These are phyloP conservation scores for Drosophila nr. medialis DNA, from an alignment of 2,888 invertebrate species.

Conservation along the genomic window DNA sequence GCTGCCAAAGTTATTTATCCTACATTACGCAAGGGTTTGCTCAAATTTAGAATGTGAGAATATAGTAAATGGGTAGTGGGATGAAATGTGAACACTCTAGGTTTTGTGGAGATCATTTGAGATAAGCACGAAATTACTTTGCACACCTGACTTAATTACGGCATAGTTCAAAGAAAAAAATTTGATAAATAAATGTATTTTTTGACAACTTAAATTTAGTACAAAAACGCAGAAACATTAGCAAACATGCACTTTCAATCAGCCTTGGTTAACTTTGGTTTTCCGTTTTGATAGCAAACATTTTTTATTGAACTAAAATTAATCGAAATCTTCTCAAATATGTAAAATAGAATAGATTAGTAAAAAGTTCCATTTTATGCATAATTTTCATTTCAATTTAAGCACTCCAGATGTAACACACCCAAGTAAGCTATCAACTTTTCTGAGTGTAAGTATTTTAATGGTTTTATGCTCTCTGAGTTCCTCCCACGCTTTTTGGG, in stretches of 20 bases:
- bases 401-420: neutral
- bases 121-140: neutral
- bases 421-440: slow-evolving; percentile 8
- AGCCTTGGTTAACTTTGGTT: neutral
- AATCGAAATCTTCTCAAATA: neutral
- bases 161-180: neutral
- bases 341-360: neutral
- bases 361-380: neutral
- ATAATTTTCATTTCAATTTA: neutral
- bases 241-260: neutral
- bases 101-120: neutral
- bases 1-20: slow-evolving; percentile 30
- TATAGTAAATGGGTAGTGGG: neutral
- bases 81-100: neutral
- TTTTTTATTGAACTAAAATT: neutral
- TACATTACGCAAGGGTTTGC: neutral
- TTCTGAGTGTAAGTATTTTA: slow-evolving; percentile 20
- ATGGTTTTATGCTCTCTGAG: slow-evolving; percentile 19
- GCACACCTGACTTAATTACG: neutral
- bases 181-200: neutral
- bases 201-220: neutral
- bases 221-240: neutral
- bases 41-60: neutral
- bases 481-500: neutral
- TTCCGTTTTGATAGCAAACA: neutral